Base-by-base conservation (phyloP, 2,888 invertebrate genomes). In the Lamellibrachia satsuma region DNA sequence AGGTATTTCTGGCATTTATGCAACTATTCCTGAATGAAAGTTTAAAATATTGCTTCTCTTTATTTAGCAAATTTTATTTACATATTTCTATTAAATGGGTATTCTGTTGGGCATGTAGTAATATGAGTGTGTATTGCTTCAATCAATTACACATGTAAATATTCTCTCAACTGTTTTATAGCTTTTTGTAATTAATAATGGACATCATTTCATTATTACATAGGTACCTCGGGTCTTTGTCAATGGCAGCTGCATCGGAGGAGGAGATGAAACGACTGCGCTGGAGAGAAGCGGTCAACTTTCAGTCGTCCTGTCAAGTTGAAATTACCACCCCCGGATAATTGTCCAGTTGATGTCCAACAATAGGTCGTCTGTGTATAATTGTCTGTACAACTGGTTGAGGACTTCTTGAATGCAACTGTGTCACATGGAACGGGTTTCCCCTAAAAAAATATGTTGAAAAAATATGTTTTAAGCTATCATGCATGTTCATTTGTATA, bases 211-310 rank as follows among this genome's bases (percentile, higher is more conserved):
- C 39, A 39, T 39, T 39, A n/a, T 75, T 22, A 75, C 75, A 55
- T n/a, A 91, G 91, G 57, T 91, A 22, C 91, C 91, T 9, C 52
- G 91, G 57, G 91, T 91, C 15, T 91, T 91, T 55, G 8, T 91
- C 91, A 55, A 91, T 57, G 55, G 55, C 4, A n/a, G 52, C 22
- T 91, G 91, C 27, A 91, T 91, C 7, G 91, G 91, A 22, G 91
- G 91, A n/a, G 91, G 91, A 91, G 91, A 91, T 8, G 91, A 91
- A 52, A 91, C 91, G 39, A 15, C 27, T 15, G 55, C 55, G 6
- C 15, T 91, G 91, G 57, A 91, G 55, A 52, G 27, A 2, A 91
- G 55, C n/a, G 91, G 91, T 75, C 75, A 75, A 75, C 75, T 75
- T 6, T 75, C 75, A 11, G 75, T 22, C 15, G 2, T 4, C n/a